Base-by-base conservation (phyloP, 2,113 vertebrate species). In the Thymallus thymallus region DNA sequence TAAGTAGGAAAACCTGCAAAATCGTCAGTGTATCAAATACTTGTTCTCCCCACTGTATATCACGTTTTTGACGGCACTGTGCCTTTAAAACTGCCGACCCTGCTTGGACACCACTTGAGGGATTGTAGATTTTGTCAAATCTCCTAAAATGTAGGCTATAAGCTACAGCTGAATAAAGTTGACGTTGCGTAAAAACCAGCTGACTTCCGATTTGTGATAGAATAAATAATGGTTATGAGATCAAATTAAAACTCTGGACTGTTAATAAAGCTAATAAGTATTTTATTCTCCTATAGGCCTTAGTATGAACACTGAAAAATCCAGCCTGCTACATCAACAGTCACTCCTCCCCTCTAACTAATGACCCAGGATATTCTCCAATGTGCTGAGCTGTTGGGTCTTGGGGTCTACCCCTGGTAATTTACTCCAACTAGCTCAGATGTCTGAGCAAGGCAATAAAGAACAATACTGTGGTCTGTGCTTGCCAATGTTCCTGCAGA, bases 401-500 rank as follows among this genome's bases (percentile, higher is more conserved):
- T 67, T 71, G 35, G 35, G 35, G 35, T 69, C 62, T 71, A 41
- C 60, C 56, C 70, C 20, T 9, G 13, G 56, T 61, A 30, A 61
- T 61, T 60, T 61, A 56, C 23, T 18, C 26, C 62, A 56, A 41
- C 18, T 30, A 56, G 23, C 68, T 48, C 68, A 55, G 46, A 55
- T 48, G 26, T 58, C 70, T 73, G 5, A 64, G 51, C 55, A 74
- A 46, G 13, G 32, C 14, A 61, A 71, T 62, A 71, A 71, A 71
- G 12, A 41, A 60, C 29, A 35, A 41, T 18, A 12, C 22, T 65
- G 68, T 29, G 78, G 68, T 22, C 29, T 29, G 0, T 20, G 16
- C 22, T 32, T 79, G 65, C 62, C 41, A 66, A 23, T 79, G 63
- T 29, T 2, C 62, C 61, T 48, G 72, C 35, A 74, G 18, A 77